Conservation (phyloP, 2,113 vertebrate genomes). For the Oenanthe melanoleuca region DNA sequence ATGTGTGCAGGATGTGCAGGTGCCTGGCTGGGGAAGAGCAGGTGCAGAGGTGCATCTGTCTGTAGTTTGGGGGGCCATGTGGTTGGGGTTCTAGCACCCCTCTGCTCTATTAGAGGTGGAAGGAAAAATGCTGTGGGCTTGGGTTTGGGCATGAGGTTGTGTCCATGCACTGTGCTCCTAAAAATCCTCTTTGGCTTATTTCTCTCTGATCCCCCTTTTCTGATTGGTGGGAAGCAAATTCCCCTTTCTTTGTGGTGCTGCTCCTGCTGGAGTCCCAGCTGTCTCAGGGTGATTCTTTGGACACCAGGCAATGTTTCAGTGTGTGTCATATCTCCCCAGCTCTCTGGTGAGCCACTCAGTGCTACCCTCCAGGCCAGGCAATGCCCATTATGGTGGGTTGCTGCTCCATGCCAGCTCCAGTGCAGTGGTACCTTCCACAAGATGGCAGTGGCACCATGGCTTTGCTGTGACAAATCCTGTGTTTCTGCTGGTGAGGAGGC, state of each 20-base stretch:
- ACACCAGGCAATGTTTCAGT: background rate
- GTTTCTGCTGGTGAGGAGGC: background rate
- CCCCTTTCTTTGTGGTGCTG: background rate
- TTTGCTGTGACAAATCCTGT: background rate
- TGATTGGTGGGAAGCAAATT: background rate
- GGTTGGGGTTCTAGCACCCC: fast-evolving
- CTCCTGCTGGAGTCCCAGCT: background rate
- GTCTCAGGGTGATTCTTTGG: fast-evolving
- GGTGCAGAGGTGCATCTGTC: fast-evolving
- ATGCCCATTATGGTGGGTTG: background rate
- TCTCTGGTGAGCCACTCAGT: background rate
- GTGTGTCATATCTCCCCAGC: background rate
- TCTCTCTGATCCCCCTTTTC: background rate
- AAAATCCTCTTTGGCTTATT: background rate
- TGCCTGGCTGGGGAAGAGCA: background rate
- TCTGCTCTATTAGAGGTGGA: background rate
- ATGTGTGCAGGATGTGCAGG: background rate
- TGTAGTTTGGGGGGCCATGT: fast-evolving
- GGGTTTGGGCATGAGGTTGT: background rate
- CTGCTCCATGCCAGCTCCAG: fast-evolving
- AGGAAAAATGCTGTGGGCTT: background rate
- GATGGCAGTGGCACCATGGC: constrained; percentile 46
- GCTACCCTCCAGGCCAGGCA: background rate
- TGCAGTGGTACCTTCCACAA: background rate
- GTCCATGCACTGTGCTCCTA: background rate